A percentile compares a stretch with the other conserved stretches of the same genome.
Evolutionary conservation across 2,113 vertebrate species (phyloP).

Genomic region (Nothoprocta pentlandii): DNA sequence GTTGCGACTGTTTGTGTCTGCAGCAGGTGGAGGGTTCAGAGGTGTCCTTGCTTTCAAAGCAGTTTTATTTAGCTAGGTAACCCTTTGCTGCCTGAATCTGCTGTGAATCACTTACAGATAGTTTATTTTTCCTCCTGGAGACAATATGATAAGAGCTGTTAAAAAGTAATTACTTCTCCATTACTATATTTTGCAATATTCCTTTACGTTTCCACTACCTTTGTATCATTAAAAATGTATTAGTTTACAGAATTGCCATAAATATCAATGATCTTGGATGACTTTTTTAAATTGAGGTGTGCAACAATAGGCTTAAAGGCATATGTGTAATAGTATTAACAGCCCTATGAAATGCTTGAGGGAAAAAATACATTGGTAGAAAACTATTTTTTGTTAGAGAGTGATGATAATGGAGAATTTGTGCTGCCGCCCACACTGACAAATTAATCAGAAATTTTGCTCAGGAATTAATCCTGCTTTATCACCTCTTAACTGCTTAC

Average conservation of each 20-base stretch:
- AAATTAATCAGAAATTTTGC: conserved; percentile 53
- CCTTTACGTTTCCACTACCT: conserved; percentile 20
- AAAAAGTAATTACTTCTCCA: conserved; percentile 3
- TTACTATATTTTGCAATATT: neutral
- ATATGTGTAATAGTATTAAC: conserved; percentile 19
- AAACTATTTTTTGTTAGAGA: conserved; percentile 13
- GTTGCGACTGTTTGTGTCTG: conserved; percentile 6
- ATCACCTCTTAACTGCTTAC: conserved; percentile 81
- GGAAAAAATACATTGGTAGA: conserved; percentile 20
- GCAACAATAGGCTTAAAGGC: conserved; percentile 53
- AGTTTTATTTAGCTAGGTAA: neutral
- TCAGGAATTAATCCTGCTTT: conserved; percentile 79
- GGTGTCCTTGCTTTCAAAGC: neutral
- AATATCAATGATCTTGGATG: conserved; percentile 74
- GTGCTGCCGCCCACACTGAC: neutral
- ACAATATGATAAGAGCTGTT: conserved; percentile 26
- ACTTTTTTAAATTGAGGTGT: conserved; percentile 49
- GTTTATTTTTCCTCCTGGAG: neutral
- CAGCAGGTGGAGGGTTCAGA: neutral
- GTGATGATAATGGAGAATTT: conserved; percentile 20
- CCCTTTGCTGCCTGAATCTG: neutral
- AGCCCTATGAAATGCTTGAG: neutral
- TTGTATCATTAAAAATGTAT: conserved; percentile 42
- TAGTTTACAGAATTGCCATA: conserved; percentile 52
- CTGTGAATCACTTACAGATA: neutral